Base-by-base conservation (phyloP, 2,888 invertebrate species). In the Meghimatium bilineatum region DNA sequence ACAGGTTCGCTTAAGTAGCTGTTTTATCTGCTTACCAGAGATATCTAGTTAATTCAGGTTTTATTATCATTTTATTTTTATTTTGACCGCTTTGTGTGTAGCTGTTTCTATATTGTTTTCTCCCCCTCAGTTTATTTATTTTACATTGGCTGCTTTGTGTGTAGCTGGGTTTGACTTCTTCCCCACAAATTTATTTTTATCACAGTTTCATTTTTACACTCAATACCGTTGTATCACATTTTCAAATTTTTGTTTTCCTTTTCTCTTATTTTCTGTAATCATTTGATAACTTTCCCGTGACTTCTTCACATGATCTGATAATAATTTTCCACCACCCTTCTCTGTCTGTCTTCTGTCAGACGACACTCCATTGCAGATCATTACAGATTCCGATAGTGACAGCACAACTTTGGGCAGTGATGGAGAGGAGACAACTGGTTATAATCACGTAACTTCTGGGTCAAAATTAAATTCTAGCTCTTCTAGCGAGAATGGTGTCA, bases 321-420 rank as follows among this genome's bases (percentile, higher is more conserved):
- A 34, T 56, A 34, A 38, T 80, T 63, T 72, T 81, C 69, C 74
- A 14, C 38, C 52, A 74, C 56, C 20, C 77, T n/a, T 49, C 78
- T 76, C 71, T 60, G 77, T 71, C 71, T 71, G 75, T 74, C 67
- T 72, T 52, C 60, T 85, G 79, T 67, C 83, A 85, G 86, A 86
- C 29, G 86, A 86, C 60, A 79, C 78, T 38, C 86, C 86, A 63
- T 72, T 86, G 38, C 84, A 86, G 82, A 86, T 85, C 23, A 76
- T 86, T 56, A 84, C 80, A 66, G 83, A 80, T 76, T 85, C 85
- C 5, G 82, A 82, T 49, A 82, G 83, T n/a, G 85, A 85, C 44
- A 56, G 63, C 36, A n/a, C 79, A 6, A 72, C 29, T 34, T 75
- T 80, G 75, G 79, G 80, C 60, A 84, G 80, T 56, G 84, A 84